Evolutionary conservation across 1,140 invertebrate species (phyloP), one percentile per base, ranked within the genome.

Genomic region (Neocloeon triangulifer): DNA sequence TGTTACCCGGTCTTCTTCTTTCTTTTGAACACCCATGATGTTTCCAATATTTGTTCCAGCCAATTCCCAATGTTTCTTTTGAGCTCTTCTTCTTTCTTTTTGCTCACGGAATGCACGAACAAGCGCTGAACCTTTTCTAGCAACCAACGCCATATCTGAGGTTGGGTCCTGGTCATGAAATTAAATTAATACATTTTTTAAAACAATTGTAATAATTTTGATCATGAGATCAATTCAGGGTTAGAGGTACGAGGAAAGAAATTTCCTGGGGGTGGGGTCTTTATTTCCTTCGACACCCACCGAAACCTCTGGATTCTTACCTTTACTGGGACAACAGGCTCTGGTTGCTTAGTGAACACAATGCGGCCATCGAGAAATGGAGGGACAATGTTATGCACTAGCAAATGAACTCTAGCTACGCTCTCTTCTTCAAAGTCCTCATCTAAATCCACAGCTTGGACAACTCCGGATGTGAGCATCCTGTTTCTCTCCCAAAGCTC

Each of bases 11-110:
- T 40, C 72, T 37, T 85, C 71, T 51, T 85, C 73, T 46, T 76
- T 61, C 52, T 77, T 66, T 43, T 80, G 66, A 0, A 99, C 72
- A 2, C 94, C 94, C 77, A 97, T 91, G 13, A 99, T 88, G 42
- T 98, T 91, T 46, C 89, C 89, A 27, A 99, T 64, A 45, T 84
- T 82, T 2, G 89, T 97, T 19, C 95, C 94, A 21, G 89, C 86
- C 20, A 99, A 52, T 53, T 98, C 89, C 91, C 92, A 98, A 50
- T 99, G 89, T 52, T 98, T 98, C 49, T 94, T 92, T 46, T 97
- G 92, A 0, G 91, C 88, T 53, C 88, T 91, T 25, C 73, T 69
- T 17, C 88, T 58, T 51, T 99, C 95, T 47, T 96, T 95, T 49
- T 96, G 85, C 50, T 98, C 94, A 28, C 95, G 64, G 49, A 78